Evolutionary conservation across 2,797 vertebrate species (phyloP), one percentile per base, ranked within the genome.

Genomic region (Rhinichthys osculus): DNA sequence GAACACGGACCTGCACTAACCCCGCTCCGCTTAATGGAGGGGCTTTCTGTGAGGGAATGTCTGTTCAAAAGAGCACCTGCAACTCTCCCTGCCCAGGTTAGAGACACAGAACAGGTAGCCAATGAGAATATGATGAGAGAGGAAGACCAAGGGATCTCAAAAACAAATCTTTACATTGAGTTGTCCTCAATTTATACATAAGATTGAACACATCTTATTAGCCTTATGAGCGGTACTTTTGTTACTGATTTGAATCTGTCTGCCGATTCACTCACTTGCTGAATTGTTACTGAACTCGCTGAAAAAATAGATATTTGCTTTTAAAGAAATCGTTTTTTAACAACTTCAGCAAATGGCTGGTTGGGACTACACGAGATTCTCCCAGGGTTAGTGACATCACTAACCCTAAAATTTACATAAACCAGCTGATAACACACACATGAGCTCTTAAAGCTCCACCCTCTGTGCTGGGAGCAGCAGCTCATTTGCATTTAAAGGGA

Each of bases 21-120:
- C 98, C 98, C 0, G 97, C 98, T 7, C 98, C 98, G 0, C 97
- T 99, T 89, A 99, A 99, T 5, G 98, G 98, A 42, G 98, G 98
- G 0, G 95, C 96, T 9, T 99, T 99, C 93, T 99, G 98, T 0
- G 98, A 99, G 90, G 98, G 98, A 85, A 96, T 97, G 95, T 97
- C 98, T 0, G 95, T 98, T 76, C 98, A 99, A 95, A 99, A 99
- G 90, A 96, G 96, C 90, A 96, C 96, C 91, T 99, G 98, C 93
- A 97, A 95, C 90, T 95, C 97, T 16, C 94, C 97, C 19, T 99
- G 98, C 92, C 98, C 98, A 86, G 98, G 98, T 99, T 90, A 96
- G 90, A 72, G 30, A 6, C 3, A 21, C 72, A 62, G 30, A 33
- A n/a, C 19, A 30, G 14, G 38, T 19, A 23, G 72, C 42, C 42